Base-by-base conservation (phyloP, 2,888 invertebrate genomes). In the Automeris io region DNA sequence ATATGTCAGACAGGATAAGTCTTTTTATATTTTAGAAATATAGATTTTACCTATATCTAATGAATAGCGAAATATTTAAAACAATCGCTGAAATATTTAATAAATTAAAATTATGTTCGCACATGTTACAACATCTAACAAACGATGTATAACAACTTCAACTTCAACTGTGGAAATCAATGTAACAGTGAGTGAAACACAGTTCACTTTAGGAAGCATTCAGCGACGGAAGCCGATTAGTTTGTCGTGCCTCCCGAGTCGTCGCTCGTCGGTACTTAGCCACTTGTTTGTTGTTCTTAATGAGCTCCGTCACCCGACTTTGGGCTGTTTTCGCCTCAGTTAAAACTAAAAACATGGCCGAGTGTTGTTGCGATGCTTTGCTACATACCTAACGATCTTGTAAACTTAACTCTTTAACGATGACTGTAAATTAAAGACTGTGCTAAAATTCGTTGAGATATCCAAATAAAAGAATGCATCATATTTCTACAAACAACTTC, bases 231-330 rank as follows among this genome's bases (percentile, higher is more conserved):
- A 82, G 82, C 80, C 80, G 83, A 82, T 85, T 83, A 83, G 71
- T 77, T 74, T 63, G 64, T 64, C 58, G 59, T 52, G 51, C 45
- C 46, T 43, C 42, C 39, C 46, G 61, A 54, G 58, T 58, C 58
- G 66, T 70, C 62, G 63, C 55, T 55, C 61, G 62, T 44, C 54
- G 54, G 77, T 81, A 78, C 82, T 81, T 81, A 81, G 70, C 58
- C 66, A 66, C 70, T 81, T 82, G 82, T 83, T 83, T 80, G 82
- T 77, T 80, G 79, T 78, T 79, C 75, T 77, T 85, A 83, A 85
- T 81, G 85, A 86, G 82, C 77, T 73, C 54, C 63, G 77, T 67
- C 73, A 80, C 76, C 75, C 76, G 77, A 82, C 70, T 82, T 77
- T 57, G 71, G 71, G 61, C 70, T 75, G 78, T 76, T 77, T 69